Evolutionary conservation across 2,888 invertebrate genomes (phyloP), one percentile per base, ranked within the genome.

Genomic region (Aleiodes leptofemur): DNA sequence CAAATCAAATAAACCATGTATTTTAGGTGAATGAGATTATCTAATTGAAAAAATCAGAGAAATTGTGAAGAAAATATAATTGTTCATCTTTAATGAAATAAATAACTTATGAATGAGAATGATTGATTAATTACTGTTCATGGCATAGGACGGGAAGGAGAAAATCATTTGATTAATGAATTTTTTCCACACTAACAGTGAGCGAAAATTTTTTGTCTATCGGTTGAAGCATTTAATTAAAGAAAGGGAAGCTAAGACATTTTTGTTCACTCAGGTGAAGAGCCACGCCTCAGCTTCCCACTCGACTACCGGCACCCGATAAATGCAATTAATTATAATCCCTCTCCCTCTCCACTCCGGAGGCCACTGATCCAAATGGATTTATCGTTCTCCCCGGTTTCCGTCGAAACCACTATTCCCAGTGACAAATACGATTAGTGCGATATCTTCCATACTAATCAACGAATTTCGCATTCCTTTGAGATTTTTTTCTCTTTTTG

Each of bases 281-380:
- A 55, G 69, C 75, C 75, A 76, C 61, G 66, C 69, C 73, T 69
- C 38, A 16, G 55, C 56, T 55, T 74, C 64, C 72, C 56, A 48
- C 69, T 69, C 61, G 74, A 77, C 75, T 74, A 78, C 79, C 74
- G 78, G 74, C 71, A 9, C 70, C 74, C 14, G 76, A 23, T 23
- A 23, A 79, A 74, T 64, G 71, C 74, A 76, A 78, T 77, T 79
- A 77, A 79, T 79, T 77, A 79, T 61, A 57, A 53, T 34, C 38
- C 38, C 53, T n/a, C 11, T 53, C 74, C 74, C 75, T 76, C 34
- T 29, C 59, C 61, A 34, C 4, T 34, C 6, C 34, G 34, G 34
- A 34, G 34, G 34, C 4, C 34, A 34, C 75, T 61, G 69, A 76
- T 69, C 68, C 59, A 51, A 76, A 68, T 73, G 75, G 69, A 75